Base-by-base conservation (phyloP, 1,140 invertebrate species). In the Drosophila sucinea region DNA sequence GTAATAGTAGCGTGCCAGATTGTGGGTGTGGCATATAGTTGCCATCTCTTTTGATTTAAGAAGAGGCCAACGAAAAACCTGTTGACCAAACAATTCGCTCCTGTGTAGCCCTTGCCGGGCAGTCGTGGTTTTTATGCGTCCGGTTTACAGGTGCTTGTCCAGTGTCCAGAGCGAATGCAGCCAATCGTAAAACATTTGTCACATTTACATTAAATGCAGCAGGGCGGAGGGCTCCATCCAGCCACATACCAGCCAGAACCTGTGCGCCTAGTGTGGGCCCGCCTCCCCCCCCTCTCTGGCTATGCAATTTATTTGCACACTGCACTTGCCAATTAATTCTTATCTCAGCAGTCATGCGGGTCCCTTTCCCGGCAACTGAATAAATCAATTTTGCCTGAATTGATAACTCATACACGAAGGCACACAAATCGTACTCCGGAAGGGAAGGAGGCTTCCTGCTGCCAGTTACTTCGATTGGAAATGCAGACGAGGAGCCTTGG, bases 281-380 rank as follows among this genome's bases (percentile, higher is more conserved):
- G 6, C 10, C 2, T 33, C n/a, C 2, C 6, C 25, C 40, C 40
- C 30, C 25, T 25, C 27, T 35, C 27, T 51, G 57, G 38, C 74
- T 60, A 67, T 85, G 83, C 80, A 84, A 89, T 86, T 86, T 86
- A 87, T 87, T 83, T 83, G 84, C 77, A 62, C 77, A 89, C 73
- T 84, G 84, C 84, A 87, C 84, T 87, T 87, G 84, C 83, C 83
- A 87, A 87, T 87, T 89, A 87, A 89, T 89, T 87, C 77, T 87
- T 86, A 86, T 86, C 83, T 87, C 72, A 79, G 79, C 83, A 80
- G 79, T 72, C 84, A 89, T 77, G 79, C 84, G 74, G 83, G 72
- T 74, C 74, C 73, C 79, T 70, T 83, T 58, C 79, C 63, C 67
- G 67, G 60, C 79, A 73, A 86, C 84, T 86, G 83, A 80, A 89